Evolutionary conservation across 2,113 vertebrate species (phyloP), one percentile per base, ranked within the genome.

Genomic region (Passer montanus): DNA sequence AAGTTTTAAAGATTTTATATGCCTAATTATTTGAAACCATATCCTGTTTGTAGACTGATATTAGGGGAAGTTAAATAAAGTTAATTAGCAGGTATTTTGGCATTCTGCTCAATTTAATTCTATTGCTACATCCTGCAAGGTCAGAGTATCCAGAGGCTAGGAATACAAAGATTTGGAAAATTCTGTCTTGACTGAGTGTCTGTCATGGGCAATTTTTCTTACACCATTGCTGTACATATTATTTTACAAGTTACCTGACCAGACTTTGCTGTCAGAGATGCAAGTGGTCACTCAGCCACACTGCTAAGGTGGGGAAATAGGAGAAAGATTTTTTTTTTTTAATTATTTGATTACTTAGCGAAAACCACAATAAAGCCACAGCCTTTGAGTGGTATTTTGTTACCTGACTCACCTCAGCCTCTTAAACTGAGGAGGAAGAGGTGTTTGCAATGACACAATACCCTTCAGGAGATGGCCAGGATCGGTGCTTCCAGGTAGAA

Each of bases 31-130:
- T 80, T 87, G 77, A 89, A 96, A 93, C 9, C 13, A 12, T 66
- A 77, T 91, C 80, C 87, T 92, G 50, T 41, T 74, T 2, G 0
- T 64, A 66, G 55, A 67, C 72, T 69, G 53, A 76, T 83, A 88
- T 13, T 66, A 49, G 31, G 92, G 67, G 86, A 95, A 84, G 91
- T 90, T 69, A 80, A 93, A 63, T 15, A 28, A 74, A 83, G 74
- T 47, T 64, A 88, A 95, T 93, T 90, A 83, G 39, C 79, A 92
- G 67, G 76, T 95, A 86, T 94, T 94, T 84, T 50, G 63, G 76
- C 55, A 69, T 63, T 92, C 67, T 94, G 80, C 33, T 89, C 41
- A 49, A 67, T 92, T 89, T 95, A 92, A 94, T 94, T 86, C 31
- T 89, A 46, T 84, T 69, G 55, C 53, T 80, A 37, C 50, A 73